Evolutionary conservation across 2,113 vertebrate species (phyloP), one percentile per base, ranked within the genome.

Genomic region (Gobio gobio): DNA sequence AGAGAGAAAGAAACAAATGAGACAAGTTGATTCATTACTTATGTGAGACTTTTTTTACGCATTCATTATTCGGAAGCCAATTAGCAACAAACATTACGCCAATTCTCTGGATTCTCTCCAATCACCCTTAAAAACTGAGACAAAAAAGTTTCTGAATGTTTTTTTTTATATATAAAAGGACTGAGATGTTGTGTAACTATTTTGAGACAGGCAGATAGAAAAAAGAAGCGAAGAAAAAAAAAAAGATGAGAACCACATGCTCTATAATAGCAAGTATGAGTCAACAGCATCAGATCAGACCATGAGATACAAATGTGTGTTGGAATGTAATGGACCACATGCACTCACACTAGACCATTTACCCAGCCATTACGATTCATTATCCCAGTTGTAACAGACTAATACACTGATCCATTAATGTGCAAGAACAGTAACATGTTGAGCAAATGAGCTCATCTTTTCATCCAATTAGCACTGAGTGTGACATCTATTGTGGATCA

Each of bases 381-480:
- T 87, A 86, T 24, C 86, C 61, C 61, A 45, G 73, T 45, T 51
- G 64, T 88, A 83, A 72, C 85, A 36, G 73, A 73, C 86, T 66
- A 68, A 85, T 72, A 63, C 68, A 51, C 64, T 13, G 58, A 84
- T 82, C 26, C 54, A 85, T 86, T 87, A 88, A 84, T 70, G 77
- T 83, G 18, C 84, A 82, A 64, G 51, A 89, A 90, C 77, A 82
- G 74, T 26, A 78, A 88, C 51, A 78, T 86, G 63, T 85, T 78
- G 54, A 66, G 83, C 80, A 88, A 87, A 84, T 64, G 7, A 80
- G 78, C 85, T 87, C 73, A 58, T 90, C 76, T 88, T 89, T 87
- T 86, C 90, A 89, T 91, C 88, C 86, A 84, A 89, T 77, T 89
- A 88, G 78, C 24, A 89, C 80, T 68, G 72, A 58, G 83, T 89